These are phyloP conservation scores for Phoxinus phoxinus DNA, from an alignment of 2,113 vertebrate genomes.

Conservation along the genomic window DNA sequence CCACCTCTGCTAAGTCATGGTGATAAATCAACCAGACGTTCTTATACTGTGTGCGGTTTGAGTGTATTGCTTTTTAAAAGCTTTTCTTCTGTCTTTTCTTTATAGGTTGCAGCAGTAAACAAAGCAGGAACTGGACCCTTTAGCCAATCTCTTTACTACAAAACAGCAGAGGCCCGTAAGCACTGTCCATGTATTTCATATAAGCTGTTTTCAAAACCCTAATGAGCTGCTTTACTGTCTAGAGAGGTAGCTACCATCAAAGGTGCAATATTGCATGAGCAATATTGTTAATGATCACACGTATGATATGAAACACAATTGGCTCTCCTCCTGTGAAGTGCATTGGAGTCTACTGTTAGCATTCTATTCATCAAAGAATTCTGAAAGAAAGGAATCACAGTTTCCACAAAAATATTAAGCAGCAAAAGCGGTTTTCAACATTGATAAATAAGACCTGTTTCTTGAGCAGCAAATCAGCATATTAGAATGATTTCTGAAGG, in stretches of 20 bases:
- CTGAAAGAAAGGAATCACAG: too few species aligned
- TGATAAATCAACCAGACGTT: slow-evolving; percentile 7
- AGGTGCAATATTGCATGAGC: not conserved
- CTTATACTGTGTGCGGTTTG: not conserved
- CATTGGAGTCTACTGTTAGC: too few species aligned
- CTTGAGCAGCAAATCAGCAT: not conserved
- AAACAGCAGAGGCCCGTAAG: slow-evolving; percentile 95
- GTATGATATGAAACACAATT: not conserved
- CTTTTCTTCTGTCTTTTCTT: not conserved
- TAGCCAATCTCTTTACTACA: slow-evolving; percentile 89
- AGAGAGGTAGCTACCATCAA: not conserved
- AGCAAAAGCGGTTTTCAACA: not conserved
- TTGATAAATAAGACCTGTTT: not conserved
- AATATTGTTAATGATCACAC: not conserved
- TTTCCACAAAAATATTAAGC: not conserved
- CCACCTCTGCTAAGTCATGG: slow-evolving; percentile 17
- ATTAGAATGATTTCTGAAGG: not conserved
- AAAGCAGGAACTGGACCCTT: slow-evolving; percentile 84
- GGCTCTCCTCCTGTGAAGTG: too few species aligned
- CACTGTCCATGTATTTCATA: slow-evolving; percentile 12
- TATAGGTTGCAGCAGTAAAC: slow-evolving; percentile 90
- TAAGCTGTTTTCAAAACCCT: not conserved
- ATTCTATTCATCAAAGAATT: too few species aligned
- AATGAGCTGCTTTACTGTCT: not conserved
- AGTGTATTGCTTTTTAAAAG: not conserved